Percentiles rank a stretch among this genome's conserved stretches.
These are phyloP conservation scores for Drosophila tani DNA, from an alignment of 1,140 invertebrate genomes.

Conservation along the genomic window DNA sequence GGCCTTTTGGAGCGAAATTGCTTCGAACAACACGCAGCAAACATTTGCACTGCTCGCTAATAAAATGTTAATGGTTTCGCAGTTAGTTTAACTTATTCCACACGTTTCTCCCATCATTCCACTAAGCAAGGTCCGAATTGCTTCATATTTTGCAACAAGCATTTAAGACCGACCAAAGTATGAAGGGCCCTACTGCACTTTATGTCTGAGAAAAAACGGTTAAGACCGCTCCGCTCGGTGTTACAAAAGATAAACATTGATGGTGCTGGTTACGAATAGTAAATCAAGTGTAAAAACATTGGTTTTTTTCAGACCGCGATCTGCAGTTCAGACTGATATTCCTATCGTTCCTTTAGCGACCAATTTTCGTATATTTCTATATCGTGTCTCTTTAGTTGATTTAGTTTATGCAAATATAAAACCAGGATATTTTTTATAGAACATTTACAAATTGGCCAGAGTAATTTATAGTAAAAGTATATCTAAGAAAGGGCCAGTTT, in stretches of 20 bases:
- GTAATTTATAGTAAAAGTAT: too few relatives aligned
- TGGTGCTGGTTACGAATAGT: not conserved
- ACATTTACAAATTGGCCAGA: too few relatives aligned
- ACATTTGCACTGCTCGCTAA: conserved; percentile 13
- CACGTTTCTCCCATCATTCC: conserved; percentile 56
- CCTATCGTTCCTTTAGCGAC: too few relatives aligned
- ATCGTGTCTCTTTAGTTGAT: too few relatives aligned
- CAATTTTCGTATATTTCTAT: too few relatives aligned
- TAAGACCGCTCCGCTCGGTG: not conserved
- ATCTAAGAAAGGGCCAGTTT: too few relatives aligned
- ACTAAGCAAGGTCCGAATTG: conserved; percentile 5
- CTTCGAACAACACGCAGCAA: conserved; percentile 26
- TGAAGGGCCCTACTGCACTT: conserved; percentile 19
- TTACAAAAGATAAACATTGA: not conserved
- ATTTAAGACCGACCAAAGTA: conserved; percentile 13
- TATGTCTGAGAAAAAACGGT: not conserved
- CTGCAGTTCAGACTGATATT: too few relatives aligned
- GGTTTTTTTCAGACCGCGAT: too few relatives aligned
- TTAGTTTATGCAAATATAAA: too few relatives aligned
- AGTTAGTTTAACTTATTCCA: conserved; percentile 38
- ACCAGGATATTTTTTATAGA: too few relatives aligned
- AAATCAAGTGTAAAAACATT: not conserved
- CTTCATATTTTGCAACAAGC: conserved; percentile 31
- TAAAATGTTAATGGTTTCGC: conserved; percentile 37
- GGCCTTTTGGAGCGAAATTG: conserved; percentile 22